These are phyloP conservation scores for Epinephelus lanceolatus DNA, from an alignment of 2,113 vertebrate species.

Conservation along the genomic window DNA sequence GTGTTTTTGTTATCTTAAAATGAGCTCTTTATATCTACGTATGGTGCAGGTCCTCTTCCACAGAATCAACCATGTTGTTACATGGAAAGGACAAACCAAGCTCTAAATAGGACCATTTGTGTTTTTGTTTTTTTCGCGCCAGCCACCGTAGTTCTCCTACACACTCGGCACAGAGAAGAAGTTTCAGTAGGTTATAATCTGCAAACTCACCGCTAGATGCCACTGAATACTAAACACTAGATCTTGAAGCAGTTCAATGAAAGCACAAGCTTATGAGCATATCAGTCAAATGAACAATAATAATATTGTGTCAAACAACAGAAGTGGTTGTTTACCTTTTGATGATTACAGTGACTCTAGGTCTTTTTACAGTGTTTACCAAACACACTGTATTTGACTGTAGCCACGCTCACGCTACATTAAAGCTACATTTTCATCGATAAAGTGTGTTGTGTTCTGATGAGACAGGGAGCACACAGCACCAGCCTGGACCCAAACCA, in stretches of 20 bases:
- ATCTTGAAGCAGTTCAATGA: neutral
- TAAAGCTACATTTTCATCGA: constrained; percentile 7
- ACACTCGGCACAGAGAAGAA: too few species aligned
- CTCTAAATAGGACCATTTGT: too few species aligned
- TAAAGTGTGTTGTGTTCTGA: neutral
- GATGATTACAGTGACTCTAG: neutral
- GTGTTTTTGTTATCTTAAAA: too few species aligned
- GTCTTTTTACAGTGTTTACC: neutral
- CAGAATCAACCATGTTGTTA: too few species aligned
- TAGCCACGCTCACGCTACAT: neutral
- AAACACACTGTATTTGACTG: neutral
- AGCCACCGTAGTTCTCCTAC: too few species aligned
- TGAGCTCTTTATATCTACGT: too few species aligned
- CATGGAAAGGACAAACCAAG: too few species aligned
- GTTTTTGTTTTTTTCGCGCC: too few species aligned
- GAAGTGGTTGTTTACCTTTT: neutral
- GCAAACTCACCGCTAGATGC: too few species aligned
- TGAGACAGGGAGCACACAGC: neutral
- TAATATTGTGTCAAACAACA: neutral
- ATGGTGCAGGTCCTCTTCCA: too few species aligned
- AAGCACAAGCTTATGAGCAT: neutral
- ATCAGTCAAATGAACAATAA: neutral
- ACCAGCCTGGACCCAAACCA: constrained; percentile 33
- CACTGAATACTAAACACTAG: too few species aligned
- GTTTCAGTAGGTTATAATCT: too few species aligned